Conservation (phyloP, 2,888 invertebrate species). For the Archips crataeganus region DNA sequence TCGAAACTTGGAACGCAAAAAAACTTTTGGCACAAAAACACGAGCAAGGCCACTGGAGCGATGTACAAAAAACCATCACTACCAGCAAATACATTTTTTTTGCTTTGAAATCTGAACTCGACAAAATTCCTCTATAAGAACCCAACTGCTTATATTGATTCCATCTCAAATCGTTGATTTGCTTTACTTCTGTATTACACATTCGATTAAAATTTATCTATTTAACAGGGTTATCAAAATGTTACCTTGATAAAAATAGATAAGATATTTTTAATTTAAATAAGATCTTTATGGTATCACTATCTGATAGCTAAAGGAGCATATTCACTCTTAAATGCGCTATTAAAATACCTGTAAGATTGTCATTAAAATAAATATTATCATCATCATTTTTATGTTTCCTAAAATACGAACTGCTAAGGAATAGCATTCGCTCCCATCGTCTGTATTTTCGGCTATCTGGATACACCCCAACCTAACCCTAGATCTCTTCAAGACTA, state of each 20-base stretch:
- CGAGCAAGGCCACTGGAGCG: conserved; percentile 54
- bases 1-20: conserved; percentile 50
- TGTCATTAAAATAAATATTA: too few relatives aligned
- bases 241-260: conserved; percentile 9
- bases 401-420: too few relatives aligned
- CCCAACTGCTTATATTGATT: conserved; percentile 10
- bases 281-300: background rate
- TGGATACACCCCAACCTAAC: too few relatives aligned
- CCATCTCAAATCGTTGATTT: conserved; percentile 20
- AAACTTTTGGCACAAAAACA: conserved; percentile 53
- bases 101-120: conserved; percentile 31
- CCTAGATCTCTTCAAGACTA: too few relatives aligned
- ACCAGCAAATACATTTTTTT: conserved; percentile 17
- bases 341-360: too few relatives aligned
- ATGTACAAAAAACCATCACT: conserved; percentile 40
- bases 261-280: conserved; percentile 6
- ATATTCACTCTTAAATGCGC: background rate
- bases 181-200: conserved; percentile 23
- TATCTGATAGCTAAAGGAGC: background rate
- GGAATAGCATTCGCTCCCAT: too few relatives aligned
- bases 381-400: too few relatives aligned
- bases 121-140: conserved; percentile 10
- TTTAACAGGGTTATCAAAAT: conserved; percentile 5
- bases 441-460: too few relatives aligned
- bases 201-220: background rate